Conservation (phyloP, 1,140 invertebrate species). For the Bombyx mandarina region DNA sequence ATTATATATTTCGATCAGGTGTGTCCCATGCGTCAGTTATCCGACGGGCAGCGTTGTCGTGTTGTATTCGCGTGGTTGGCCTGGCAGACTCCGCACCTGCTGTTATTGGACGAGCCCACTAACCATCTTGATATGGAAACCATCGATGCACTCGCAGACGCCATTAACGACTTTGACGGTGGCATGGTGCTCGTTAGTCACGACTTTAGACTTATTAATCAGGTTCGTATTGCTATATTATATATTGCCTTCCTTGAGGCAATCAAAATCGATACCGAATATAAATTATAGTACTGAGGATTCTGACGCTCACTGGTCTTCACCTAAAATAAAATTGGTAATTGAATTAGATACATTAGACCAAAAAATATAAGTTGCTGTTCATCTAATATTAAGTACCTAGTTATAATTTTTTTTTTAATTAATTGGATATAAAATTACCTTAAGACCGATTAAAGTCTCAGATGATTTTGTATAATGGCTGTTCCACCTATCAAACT, state of each 20-base stretch:
- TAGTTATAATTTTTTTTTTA: background rate
- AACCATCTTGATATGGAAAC: conserved; percentile 99
- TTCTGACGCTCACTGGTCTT: too few species aligned
- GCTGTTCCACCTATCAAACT: too few species aligned
- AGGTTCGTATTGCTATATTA: conserved; percentile 74
- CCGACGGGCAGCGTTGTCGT: conserved; percentile 97
- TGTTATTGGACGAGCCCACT: conserved; percentile 97
- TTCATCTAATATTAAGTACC: too few species aligned
- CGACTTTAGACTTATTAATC: conserved; percentile 98
- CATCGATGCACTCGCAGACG: conserved; percentile 97
- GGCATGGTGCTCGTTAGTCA: conserved; percentile 98
- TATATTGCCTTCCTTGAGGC: too few species aligned
- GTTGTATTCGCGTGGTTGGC: conserved; percentile 98
- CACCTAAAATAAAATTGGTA: too few species aligned
- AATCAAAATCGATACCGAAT: too few species aligned
- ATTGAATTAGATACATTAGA: too few species aligned
- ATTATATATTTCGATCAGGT: conserved; percentile 72
- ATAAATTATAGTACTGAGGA: too few species aligned
- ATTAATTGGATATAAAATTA: background rate
- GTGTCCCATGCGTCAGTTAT: conserved; percentile 97
- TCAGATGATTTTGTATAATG: too few species aligned
- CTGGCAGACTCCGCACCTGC: conserved; percentile 94
- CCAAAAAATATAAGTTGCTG: too few species aligned
- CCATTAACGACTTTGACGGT: conserved; percentile 97
- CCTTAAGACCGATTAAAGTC: too few species aligned